Conservation (phyloP, 2,888 invertebrate genomes). For the Spodoptera exigua region DNA sequence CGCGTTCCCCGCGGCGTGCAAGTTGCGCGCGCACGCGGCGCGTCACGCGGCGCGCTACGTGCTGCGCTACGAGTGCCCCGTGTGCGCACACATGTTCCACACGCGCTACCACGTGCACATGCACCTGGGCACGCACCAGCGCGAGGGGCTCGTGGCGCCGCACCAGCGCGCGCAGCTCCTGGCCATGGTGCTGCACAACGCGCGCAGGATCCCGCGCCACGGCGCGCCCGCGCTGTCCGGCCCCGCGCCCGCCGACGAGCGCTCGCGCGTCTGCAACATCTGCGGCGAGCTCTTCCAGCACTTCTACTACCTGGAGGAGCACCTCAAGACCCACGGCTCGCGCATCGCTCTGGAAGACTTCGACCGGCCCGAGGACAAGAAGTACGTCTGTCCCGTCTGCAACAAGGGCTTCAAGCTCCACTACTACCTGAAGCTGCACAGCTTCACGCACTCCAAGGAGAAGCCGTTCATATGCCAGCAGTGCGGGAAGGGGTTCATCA, state of each 20-base stretch:
- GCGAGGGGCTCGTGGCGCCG: conserved; percentile 60
- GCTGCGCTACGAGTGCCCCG: conserved; percentile 83
- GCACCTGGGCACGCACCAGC: conserved; percentile 80
- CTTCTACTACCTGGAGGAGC: conserved; percentile 83
- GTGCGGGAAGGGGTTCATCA: conserved; percentile 85
- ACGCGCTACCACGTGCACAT: conserved; percentile 85
- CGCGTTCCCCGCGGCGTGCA: conserved; percentile 73
- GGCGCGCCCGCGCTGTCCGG: conserved; percentile 56
- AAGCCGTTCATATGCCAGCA: conserved; percentile 84
- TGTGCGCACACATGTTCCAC: conserved; percentile 85
- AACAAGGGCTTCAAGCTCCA: conserved; percentile 82
- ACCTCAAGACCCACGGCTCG: conserved; percentile 81
- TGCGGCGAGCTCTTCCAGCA: conserved; percentile 85
- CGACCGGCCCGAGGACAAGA: conserved; percentile 73
- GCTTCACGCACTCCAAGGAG: conserved; percentile 83
- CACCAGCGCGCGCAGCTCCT: conserved; percentile 69
- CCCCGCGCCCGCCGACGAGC: conserved; percentile 70
- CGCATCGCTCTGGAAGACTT: conserved; percentile 76
- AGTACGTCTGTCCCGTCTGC: conserved; percentile 78
- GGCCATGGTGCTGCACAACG: conserved; percentile 85
- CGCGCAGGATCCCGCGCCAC: conserved; percentile 74
- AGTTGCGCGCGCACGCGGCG: conserved; percentile 74
- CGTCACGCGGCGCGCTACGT: conserved; percentile 71
- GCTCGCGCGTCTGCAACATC: conserved; percentile 82
- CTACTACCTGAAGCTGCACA: conserved; percentile 82